phyloP scores from a whole-genome alignment of 2,113 vertebrate genomes.

The Dicerorhinus sumatrensis region DNA sequence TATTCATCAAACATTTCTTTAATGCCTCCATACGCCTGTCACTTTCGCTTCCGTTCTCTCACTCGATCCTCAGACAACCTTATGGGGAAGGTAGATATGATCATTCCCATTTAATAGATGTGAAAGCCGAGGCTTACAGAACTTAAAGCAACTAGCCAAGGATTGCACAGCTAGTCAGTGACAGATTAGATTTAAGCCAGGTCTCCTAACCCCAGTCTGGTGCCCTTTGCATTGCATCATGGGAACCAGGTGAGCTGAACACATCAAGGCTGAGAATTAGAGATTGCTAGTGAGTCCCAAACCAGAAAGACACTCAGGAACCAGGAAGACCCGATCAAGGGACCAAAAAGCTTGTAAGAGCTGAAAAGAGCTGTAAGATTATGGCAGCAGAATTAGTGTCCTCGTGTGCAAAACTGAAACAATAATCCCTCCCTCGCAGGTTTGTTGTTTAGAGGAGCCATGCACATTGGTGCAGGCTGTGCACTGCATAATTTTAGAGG shows the following conservation, averaged over 20 bases:
- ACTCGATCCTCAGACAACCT: neutral
- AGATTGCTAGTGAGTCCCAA: neutral
- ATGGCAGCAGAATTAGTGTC: neutral
- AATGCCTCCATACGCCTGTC: neutral
- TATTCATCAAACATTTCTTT: neutral
- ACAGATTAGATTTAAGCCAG: neutral
- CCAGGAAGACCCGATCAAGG: no score
- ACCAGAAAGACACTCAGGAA: neutral
- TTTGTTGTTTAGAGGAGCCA: neutral
- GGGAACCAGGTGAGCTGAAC: neutral
- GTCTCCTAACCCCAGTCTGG: no score
- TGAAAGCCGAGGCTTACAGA: neutral
- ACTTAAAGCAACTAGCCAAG: neutral
- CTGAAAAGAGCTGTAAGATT: neutral
- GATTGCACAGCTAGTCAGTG: neutral
- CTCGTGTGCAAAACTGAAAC: neutral
- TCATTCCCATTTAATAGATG: neutral
- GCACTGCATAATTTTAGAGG: neutral
- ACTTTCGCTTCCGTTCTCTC: neutral
- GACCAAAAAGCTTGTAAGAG: neutral
- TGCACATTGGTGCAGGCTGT: accelerated
- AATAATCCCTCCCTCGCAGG: neutral
- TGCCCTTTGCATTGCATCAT: neutral
- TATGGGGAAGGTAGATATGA: neutral
- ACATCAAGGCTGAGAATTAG: neutral